Evolutionary conservation across 2,888 invertebrate genomes (phyloP).

Genomic region (Tetropium fuscum): DNA sequence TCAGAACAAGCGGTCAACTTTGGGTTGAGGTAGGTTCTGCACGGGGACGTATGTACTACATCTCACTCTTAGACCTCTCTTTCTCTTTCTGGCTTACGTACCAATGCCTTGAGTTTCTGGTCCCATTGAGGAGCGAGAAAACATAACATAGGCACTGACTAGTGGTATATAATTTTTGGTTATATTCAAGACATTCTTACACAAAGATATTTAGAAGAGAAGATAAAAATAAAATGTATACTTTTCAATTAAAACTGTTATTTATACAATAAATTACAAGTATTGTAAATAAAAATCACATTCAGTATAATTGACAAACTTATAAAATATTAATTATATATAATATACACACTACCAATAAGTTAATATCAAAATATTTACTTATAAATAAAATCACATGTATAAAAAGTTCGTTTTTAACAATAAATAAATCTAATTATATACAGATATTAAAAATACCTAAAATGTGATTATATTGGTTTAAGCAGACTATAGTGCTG

Average conservation of each 20-base stretch:
- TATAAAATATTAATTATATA: conserved; percentile 18
- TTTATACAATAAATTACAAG: neutral
- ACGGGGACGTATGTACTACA: too few species aligned
- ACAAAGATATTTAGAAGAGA: neutral
- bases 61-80: too few species aligned
- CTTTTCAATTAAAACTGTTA: neutral
- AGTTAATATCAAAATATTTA: conserved; percentile 25
- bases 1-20: too few species aligned
- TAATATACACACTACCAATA: conserved; percentile 16
- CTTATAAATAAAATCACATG: conserved; percentile 51
- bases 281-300: conserved; percentile 20
- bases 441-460: conserved; percentile 33
- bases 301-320: conserved; percentile 26
- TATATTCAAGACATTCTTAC: too few species aligned
- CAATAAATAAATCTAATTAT: conserved; percentile 50
- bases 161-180: too few species aligned
- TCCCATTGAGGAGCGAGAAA: too few species aligned
- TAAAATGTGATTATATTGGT: conserved; percentile 29
- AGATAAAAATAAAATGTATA: neutral
- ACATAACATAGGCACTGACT: too few species aligned
- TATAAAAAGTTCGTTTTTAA: conserved; percentile 45
- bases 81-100: too few species aligned
- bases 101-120: too few species aligned
- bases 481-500: conserved; percentile 58
- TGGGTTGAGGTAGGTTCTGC: too few species aligned